A percentile compares a stretch with the other conserved stretches of the same genome.
Conservation (phyloP, 2,888 invertebrate species). For the Eupeodes latifasciatus region DNA sequence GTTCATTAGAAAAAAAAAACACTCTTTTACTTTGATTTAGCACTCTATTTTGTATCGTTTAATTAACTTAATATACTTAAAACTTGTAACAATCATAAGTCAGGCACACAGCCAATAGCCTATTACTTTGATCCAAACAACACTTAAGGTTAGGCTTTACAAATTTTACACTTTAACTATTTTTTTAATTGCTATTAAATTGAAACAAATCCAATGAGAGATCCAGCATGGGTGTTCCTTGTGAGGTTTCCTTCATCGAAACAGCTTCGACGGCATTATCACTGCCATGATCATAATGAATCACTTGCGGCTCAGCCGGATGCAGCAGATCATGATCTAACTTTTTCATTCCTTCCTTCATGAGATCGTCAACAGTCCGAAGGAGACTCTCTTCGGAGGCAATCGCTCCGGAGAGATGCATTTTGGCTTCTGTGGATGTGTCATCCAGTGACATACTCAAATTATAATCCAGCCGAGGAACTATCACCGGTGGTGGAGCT, state of each 20-base stretch:
- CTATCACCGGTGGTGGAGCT: slow-evolving; percentile 70
- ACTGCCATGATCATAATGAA: slow-evolving; percentile 83
- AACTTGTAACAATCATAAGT: too few species aligned
- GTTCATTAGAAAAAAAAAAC: too few species aligned
- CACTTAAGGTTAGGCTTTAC: slow-evolving; percentile 17
- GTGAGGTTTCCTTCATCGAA: slow-evolving; percentile 81
- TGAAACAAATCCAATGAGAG: slow-evolving; percentile 83
- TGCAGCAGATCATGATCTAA: slow-evolving; percentile 74
- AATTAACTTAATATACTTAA: too few species aligned
- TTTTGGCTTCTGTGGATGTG: slow-evolving; percentile 82
- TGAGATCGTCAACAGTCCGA: slow-evolving; percentile 82
- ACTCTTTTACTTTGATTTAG: too few species aligned
- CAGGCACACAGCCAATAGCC: too few species aligned
- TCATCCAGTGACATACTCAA: slow-evolving; percentile 83
- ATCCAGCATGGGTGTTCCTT: slow-evolving; percentile 80
- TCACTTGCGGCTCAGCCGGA: slow-evolving; percentile 71
- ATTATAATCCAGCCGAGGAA: slow-evolving; percentile 80
- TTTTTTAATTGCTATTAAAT: slow-evolving; percentile 77
- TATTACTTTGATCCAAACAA: too few species aligned
- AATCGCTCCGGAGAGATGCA: slow-evolving; percentile 81
- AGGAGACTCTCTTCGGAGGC: slow-evolving; percentile 83
- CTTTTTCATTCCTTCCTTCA: slow-evolving; percentile 79
- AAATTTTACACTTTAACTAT: slow-evolving; percentile 41
- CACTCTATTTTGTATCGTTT: too few species aligned
- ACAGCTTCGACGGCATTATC: slow-evolving; percentile 84